These are phyloP conservation scores for Heliconius eleuchia DNA, from an alignment of 1,140 invertebrate species.

Conservation along the genomic window DNA sequence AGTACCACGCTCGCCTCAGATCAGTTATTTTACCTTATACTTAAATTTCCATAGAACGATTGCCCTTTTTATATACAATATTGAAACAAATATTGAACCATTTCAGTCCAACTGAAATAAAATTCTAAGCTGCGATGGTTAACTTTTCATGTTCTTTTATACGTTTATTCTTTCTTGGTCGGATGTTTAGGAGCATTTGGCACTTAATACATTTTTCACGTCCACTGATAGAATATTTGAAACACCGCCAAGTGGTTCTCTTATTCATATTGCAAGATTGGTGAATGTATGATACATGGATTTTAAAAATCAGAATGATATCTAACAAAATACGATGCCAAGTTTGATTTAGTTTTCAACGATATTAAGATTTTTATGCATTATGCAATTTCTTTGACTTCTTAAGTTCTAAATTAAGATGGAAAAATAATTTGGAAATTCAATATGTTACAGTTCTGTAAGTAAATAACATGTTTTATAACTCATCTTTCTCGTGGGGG, in stretches of 20 bases:
- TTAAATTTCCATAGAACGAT: too few relatives aligned
- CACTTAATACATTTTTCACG: conserved; percentile 27
- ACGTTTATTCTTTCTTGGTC: conserved; percentile 34
- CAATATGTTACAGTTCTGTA: not conserved
- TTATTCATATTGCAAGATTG: conserved; percentile 29
- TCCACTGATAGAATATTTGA: conserved; percentile 26
- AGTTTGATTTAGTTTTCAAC: conserved; percentile 14
- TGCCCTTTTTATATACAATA: too few relatives aligned
- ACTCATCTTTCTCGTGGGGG: too few relatives aligned
- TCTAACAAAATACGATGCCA: conserved; percentile 13
- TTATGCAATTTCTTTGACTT: conserved; percentile 1
- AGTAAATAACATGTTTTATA: too few relatives aligned
- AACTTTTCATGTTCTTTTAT: conserved; percentile 32
- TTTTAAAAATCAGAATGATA: conserved; percentile 7
- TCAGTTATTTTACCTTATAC: too few relatives aligned
- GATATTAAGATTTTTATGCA: conserved; percentile 1
- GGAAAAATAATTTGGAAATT: not conserved
- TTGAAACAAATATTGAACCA: too few relatives aligned
- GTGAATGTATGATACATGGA: conserved; percentile 20
- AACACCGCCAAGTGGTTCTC: conserved; percentile 20
- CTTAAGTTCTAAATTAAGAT: not conserved
- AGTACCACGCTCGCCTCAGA: too few relatives aligned
- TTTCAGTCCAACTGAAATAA: conserved; percentile 13
- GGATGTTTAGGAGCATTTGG: conserved; percentile 27
- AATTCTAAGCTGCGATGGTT: conserved; percentile 26